phyloP scores from a whole-genome alignment of 2,797 vertebrate species.

The Phoeniculus purpureus region DNA sequence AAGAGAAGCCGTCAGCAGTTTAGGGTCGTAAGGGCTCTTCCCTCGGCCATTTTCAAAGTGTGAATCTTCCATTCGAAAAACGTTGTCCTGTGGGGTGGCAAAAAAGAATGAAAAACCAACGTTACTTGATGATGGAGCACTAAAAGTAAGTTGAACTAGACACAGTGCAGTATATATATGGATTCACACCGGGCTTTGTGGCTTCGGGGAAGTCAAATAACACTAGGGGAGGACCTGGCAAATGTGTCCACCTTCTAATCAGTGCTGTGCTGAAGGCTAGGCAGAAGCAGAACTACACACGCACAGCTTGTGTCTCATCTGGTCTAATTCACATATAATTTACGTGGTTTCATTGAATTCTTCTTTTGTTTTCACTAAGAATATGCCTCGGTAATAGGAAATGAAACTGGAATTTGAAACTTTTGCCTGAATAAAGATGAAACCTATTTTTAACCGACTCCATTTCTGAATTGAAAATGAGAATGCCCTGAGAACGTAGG shows the following conservation, averaged over 20 bases:
- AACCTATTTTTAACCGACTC: neutral
- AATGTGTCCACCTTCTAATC: neutral
- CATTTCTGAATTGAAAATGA: neutral
- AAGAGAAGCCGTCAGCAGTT: conserved; percentile 92
- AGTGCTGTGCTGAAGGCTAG: neutral
- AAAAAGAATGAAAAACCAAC: neutral
- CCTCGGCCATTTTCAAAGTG: conserved; percentile 94
- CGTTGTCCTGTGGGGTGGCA: conserved; percentile 83
- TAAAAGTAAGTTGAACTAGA: neutral
- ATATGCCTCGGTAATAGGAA: neutral
- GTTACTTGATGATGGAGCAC: conserved; percentile 25
- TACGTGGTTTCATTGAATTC: neutral
- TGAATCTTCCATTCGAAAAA: conserved; percentile 89
- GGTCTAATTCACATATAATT: neutral
- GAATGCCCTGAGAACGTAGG: neutral
- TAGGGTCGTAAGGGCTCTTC: conserved; percentile 98
- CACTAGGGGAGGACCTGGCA: neutral
- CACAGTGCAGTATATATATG: neutral
- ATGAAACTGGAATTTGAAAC: neutral
- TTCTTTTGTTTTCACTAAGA: neutral
- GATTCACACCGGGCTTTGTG: neutral
- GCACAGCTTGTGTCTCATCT: neutral
- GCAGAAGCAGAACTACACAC: neutral
- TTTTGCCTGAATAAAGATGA: neutral
- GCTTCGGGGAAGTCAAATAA: neutral